Evolutionary conservation across 92 coral and sea anemone genomes (phyloP), one percentile per base, ranked within the genome.

Genomic region (Ricordea florida): DNA sequence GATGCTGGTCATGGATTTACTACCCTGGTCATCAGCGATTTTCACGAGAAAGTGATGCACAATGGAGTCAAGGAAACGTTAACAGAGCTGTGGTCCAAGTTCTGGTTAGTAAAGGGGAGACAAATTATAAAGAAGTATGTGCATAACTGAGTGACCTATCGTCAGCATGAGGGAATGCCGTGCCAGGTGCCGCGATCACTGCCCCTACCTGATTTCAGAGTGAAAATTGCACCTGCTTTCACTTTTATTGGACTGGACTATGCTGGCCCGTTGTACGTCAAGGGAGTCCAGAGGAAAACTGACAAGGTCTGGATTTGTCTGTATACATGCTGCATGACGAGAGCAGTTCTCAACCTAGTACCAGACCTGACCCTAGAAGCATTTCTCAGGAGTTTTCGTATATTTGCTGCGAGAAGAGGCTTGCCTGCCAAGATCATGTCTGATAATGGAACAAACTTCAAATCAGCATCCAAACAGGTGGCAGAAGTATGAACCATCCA

Each of bases 401-500:
- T 70, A 38, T 73, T 82, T 20, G 64, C 68, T 8, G 52, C 73
- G 26, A 34, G 72, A 45, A 56, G 88, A 45, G 88, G 83, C 4
- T 34, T 83, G 30, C 82, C 88, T 31, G 73, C 66, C 48, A 13
- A 7, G 11, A 49, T 83, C 35, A 67, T 83, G 7, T 83, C 89
- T 2, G 89, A 75, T 40, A 83, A 57, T 22, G 83, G 73, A 30
- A 66, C 66, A 69, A 83, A 78, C 43, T 83, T 83, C 57, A 75
- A 75, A 67, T 78, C 78, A 0, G 89, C 59, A 31, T 83, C 89
- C 32, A 56, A 74, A 47, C 72, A 74, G 36, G 63, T 82, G 3
- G 17, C 44, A 38, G 37, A 38, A 20, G 67, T 73, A 40, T 29
- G 26, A 75, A 11, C 13, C 55, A 83, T 83, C 64, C 51, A 76